These are phyloP conservation scores for Cisticola juncidis DNA, from an alignment of 2,113 vertebrate species.

Conservation along the genomic window DNA sequence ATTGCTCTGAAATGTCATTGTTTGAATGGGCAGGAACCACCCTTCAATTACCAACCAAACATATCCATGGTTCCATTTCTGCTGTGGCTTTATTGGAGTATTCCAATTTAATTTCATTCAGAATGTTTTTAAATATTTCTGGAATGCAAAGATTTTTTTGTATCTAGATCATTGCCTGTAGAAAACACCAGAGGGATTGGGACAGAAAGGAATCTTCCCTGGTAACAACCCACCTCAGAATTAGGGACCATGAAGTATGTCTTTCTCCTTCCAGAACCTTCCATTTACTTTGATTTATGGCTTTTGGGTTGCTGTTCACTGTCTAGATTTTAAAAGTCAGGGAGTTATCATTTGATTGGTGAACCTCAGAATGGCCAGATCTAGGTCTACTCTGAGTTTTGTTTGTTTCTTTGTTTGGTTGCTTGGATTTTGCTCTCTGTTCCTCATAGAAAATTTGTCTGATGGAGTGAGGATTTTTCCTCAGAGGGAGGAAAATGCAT, in stretches of 20 bases:
- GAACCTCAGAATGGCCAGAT: background rate
- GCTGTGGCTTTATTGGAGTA: background rate
- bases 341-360: background rate
- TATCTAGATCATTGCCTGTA: background rate
- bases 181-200: background rate
- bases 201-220: background rate
- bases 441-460: background rate
- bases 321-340: background rate
- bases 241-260: background rate
- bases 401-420: fast-evolving
- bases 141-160: fast-evolving
- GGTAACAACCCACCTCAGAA: background rate
- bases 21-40: background rate
- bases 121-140: background rate
- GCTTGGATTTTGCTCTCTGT: background rate
- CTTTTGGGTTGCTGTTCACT: background rate
- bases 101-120: background rate
- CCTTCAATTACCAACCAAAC: background rate
- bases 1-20: background rate
- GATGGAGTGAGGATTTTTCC: background rate
- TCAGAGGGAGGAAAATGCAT: background rate
- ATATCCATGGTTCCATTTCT: background rate
- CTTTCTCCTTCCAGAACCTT: background rate
- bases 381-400: background rate
- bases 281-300: background rate